Conservation (phyloP, 2,113 vertebrate species). For the Otocyon megalotis region DNA sequence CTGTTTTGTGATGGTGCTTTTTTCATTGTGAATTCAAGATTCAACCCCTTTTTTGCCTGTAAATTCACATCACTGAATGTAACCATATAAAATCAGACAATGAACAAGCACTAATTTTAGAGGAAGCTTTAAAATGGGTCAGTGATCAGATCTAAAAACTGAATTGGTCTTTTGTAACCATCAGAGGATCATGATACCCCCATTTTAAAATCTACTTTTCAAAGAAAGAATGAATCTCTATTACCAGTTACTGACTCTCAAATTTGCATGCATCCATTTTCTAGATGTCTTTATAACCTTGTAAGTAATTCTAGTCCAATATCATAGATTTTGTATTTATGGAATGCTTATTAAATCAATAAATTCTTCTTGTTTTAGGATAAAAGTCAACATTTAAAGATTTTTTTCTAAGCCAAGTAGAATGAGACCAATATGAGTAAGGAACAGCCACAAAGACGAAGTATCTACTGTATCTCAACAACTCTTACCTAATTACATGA, state of each 20-base stretch:
- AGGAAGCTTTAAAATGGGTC: conserved; percentile 40
- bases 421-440: neutral
- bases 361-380: conserved; percentile 51
- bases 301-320: conserved; percentile 28
- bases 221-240: conserved; percentile 58
- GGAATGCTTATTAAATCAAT: conserved; percentile 57
- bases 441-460: conserved; percentile 28
- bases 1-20: neutral
- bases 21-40: conserved; percentile 49
- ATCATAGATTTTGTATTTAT: conserved; percentile 28
- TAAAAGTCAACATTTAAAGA: conserved; percentile 57
- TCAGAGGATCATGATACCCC: neutral
- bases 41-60: conserved; percentile 3
- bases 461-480: neutral
- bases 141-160: conserved; percentile 51
- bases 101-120: conserved; percentile 13
- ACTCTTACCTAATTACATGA: neutral
- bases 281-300: conserved; percentile 54
- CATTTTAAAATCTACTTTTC: conserved; percentile 48
- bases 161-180: conserved; percentile 15
- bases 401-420: conserved; percentile 46
- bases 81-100: conserved; percentile 58
- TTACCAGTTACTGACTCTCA: neutral
- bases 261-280: conserved; percentile 47
- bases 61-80: conserved; percentile 2